Conservation (phyloP, 2,113 vertebrate species). For the Ceyx cyanopectus region DNA sequence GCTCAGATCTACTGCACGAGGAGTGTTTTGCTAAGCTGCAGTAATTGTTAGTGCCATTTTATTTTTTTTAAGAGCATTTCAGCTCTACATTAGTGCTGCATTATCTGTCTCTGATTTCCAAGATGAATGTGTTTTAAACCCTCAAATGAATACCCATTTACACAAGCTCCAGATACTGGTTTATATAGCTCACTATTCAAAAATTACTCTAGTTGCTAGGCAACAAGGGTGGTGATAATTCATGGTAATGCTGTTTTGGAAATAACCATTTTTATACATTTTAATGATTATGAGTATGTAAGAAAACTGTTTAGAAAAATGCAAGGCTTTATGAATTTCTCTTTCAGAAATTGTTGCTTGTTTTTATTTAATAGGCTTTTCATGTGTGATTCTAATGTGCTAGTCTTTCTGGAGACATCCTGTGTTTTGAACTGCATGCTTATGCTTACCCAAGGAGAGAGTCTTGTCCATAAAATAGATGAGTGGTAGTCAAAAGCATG, state of each 20-base stretch:
- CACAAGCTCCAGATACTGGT: slow-evolving; percentile 64
- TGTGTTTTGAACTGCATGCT: neutral
- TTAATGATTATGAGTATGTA: slow-evolving; percentile 64
- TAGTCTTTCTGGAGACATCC: neutral
- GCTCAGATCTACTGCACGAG: neutral
- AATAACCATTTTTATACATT: slow-evolving; percentile 75
- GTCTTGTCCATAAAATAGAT: neutral
- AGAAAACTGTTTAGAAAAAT: slow-evolving; percentile 53
- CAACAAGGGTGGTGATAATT: slow-evolving; percentile 71
- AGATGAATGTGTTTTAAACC: slow-evolving; percentile 71
- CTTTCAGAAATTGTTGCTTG: slow-evolving; percentile 9
- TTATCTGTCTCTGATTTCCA: slow-evolving; percentile 70
- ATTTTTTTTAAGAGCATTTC: slow-evolving; percentile 43
- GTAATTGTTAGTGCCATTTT: slow-evolving; percentile 17
- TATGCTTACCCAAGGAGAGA: neutral
- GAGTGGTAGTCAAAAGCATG: neutral
- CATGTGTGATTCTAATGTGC: neutral
- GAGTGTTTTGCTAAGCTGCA: neutral
- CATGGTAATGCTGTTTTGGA: slow-evolving; percentile 71
- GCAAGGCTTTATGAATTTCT: neutral
- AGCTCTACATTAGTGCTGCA: slow-evolving; percentile 40
- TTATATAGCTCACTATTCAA: slow-evolving; percentile 70
- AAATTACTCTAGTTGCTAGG: slow-evolving; percentile 81
- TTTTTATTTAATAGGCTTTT: slow-evolving; percentile 19
- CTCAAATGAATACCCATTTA: slow-evolving; percentile 70